Percentiles rank a stretch among this genome's conserved stretches.
phyloP scores from a whole-genome alignment of 2,797 vertebrate species.

The Characodon lateralis region DNA sequence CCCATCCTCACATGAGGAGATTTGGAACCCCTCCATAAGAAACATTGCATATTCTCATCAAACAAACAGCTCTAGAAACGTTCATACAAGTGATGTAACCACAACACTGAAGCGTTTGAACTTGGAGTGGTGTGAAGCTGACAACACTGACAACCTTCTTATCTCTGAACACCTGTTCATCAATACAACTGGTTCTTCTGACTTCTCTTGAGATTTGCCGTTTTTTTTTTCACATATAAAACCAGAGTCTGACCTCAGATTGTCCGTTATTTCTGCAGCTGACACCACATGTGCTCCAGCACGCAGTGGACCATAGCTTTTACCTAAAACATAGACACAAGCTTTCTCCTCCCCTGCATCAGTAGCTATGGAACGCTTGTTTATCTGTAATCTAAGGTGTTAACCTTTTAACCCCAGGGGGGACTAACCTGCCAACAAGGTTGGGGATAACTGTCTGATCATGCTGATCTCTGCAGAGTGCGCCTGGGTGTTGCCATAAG shows the following conservation, averaged over 20 bases:
- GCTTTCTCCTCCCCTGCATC: not conserved
- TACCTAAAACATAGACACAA: not conserved
- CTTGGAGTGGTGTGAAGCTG: not conserved
- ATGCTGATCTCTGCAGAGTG: not conserved
- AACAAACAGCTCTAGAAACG: not conserved
- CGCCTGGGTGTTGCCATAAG: not conserved
- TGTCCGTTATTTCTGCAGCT: not conserved
- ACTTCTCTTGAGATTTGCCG: constrained; percentile 4
- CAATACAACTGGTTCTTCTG: not conserved
- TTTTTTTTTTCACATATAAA: not conserved
- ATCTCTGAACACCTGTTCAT: constrained; percentile 7
- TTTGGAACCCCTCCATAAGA: not conserved
- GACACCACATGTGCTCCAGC: not conserved
- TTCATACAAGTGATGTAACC: not conserved
- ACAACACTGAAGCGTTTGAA: not conserved
- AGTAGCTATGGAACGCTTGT: constrained; percentile 24
- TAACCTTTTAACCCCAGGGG: constrained; percentile 35
- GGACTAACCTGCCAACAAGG: constrained; percentile 40
- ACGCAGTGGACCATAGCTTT: not conserved
- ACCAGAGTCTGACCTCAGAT: not conserved
- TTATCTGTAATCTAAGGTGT: constrained; percentile 27
- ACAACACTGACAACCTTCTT: not conserved
- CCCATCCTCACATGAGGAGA: not conserved
- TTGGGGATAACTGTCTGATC: constrained; percentile 5
- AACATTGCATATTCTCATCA: not conserved